Base-by-base conservation (phyloP, 2,113 vertebrate genomes). In the Petaurus breviceps region DNA sequence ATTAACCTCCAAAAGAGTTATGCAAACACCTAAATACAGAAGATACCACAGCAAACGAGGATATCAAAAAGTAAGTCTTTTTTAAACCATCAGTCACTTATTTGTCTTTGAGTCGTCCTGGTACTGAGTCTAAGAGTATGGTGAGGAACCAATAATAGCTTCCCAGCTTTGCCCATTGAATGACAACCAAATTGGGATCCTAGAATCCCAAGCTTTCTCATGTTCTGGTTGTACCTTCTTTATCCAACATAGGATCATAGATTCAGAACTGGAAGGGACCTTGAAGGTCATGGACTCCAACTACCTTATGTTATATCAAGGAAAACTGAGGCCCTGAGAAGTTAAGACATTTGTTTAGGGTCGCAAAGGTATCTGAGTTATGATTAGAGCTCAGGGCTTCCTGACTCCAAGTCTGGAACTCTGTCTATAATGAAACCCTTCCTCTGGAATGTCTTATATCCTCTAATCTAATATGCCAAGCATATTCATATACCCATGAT, bases 1-100 rank as follows among this genome's bases (percentile, higher is more conserved):
- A 93, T 90, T 96, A 97, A 97, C 93, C 95, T 96, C 93, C 25
- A 43, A 93, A 93, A 92, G 89, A 95, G 5, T 23, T 8, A 53
- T 92, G 91, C 96, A 96, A 94, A 92, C 84, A 95, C 90, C 96
- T 93, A 94, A 96, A 96, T 46, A 91, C 51, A 95, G 68, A 43
- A 93, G 92, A 96, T 8, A 53, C 51, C 93, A 93, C 47, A 92
- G 94, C 91, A 96, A 96, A 91, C 28, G 53, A 91, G 92, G 89
- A 91, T 1, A 3, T 94, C 96, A 92, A 92, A 91, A 96, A 95
- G 49, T 51, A 97, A 96, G 96, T 54, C 53, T 77, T 94, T 94
- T 95, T 43, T 96, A 51, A 61, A 96, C 97, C 91, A 96, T 94
- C 2, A 95, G 92, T 51, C 77, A 91, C 47, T 37, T 95, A 28